A percentile compares a stretch with the other conserved stretches of the same genome.
phyloP scores from a whole-genome alignment of 1,140 invertebrate species.

The Cherax quadricarinatus region DNA sequence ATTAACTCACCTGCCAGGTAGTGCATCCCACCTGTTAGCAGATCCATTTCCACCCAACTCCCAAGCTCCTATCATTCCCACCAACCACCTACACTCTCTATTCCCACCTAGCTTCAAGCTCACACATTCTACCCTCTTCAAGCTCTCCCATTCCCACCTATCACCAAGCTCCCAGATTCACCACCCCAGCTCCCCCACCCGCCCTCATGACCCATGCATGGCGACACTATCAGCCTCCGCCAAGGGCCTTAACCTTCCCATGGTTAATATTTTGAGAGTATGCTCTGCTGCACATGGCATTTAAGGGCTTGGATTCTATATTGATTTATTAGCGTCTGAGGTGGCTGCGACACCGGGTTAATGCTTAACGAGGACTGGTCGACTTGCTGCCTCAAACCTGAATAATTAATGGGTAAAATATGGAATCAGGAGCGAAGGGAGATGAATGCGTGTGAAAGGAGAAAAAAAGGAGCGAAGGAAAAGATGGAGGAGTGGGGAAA shows the following conservation, averaged over 20 bases:
- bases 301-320: conserved; percentile 17
- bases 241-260: conserved; percentile 26
- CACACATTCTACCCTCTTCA: background rate
- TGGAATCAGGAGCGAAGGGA: background rate
- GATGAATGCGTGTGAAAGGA: too few relatives aligned
- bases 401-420: conserved; percentile 22
- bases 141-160: background rate
- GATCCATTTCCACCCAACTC: background rate
- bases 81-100: background rate
- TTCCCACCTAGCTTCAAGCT: background rate
- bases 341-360: background rate
- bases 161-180: background rate
- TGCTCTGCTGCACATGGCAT: conserved; percentile 5
- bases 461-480: too few relatives aligned
- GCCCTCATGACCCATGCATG: conserved; percentile 5
- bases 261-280: conserved; percentile 31
- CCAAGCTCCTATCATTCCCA: background rate
- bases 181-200: background rate
- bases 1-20: too few relatives aligned
- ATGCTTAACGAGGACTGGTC: background rate
- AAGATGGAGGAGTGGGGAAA: too few relatives aligned
- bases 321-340: conserved; percentile 35
- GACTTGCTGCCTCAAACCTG: conserved; percentile 11
- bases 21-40: too few relatives aligned
- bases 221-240: conserved; percentile 10